A percentile compares a stretch with the other conserved stretches of the same genome.
phyloP scores from a whole-genome alignment of 2,888 invertebrate genomes.

The Melolontha melolontha region DNA sequence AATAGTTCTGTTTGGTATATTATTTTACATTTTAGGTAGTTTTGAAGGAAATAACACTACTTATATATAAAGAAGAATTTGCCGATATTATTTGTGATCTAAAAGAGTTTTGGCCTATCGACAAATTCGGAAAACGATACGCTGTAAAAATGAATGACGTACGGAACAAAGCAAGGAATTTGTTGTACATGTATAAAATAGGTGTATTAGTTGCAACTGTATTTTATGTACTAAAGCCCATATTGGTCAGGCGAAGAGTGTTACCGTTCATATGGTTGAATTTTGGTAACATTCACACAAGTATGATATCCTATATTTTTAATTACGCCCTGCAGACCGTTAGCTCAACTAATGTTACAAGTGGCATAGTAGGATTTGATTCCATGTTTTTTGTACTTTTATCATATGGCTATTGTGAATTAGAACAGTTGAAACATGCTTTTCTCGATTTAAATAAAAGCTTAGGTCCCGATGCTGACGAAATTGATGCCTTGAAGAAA shows the following conservation, averaged over 20 bases:
- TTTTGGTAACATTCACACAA: neutral
- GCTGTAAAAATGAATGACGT: neutral
- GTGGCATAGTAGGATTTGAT: conserved; percentile 2
- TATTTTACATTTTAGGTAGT: neutral
- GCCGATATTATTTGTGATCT: neutral
- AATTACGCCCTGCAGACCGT: neutral
- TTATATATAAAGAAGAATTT: neutral
- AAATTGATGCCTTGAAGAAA: neutral
- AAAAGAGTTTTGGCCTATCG: neutral
- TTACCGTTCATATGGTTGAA: conserved; percentile 1
- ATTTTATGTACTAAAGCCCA: conserved; percentile 1
- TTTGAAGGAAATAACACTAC: neutral
- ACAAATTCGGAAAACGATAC: neutral
- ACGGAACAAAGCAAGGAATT: neutral
- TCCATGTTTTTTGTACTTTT: conserved; percentile 10
- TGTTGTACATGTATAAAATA: neutral
- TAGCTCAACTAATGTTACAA: neutral
- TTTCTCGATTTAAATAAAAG: neutral
- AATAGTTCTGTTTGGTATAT: no score
- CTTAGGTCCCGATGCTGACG: neutral
- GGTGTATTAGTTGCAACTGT: neutral
- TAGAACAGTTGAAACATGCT: conserved; percentile 5
- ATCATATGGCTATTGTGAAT: neutral
- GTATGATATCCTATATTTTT: neutral
- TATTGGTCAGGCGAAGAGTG: neutral